Evolutionary conservation across 2,113 vertebrate species (phyloP), one percentile per base, ranked within the genome.

Genomic region (Talpa occidentalis): DNA sequence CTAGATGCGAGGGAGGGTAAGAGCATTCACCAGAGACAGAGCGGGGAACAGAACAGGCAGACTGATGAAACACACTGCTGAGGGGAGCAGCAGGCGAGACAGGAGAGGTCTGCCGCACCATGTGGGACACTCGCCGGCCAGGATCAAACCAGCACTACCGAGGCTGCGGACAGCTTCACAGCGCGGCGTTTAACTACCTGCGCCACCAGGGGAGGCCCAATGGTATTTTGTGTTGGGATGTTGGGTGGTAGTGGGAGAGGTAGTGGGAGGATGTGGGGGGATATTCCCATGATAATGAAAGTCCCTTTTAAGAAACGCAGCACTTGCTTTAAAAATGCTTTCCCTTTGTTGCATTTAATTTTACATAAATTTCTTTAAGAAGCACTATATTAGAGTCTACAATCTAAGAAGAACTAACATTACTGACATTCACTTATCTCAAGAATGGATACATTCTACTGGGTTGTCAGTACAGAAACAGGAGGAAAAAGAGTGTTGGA

Each of bases 241-340:
- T 6, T 32, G 21, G 35, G 12, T 54, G 32, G 15, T 10, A 19
- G 28, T 2, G 32, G 67, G 21, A 24, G 10, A 54, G 30, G 2
- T 83, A 44, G 52, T 37, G 60, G 44, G 47, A 2, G 15, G 74
- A 90, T 47, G 19, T 60, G 5, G 59, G 30, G 4, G 40, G 21
- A 8, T 30, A 77, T 67, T 24, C 37, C 72, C 17, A 72, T 22
- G 14, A 52, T 26, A 62, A 80, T 84, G 84, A 84, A 93, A 85
- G 66, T 2, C 21, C 72, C 14, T 47, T 88, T 82, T 64, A 87
- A 72, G 32, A 93, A 84, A 93, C 2, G 4, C 2, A 86, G 44
- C 22, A 70, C 14, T 83, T 81, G 19, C 60, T 94, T 91, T 83
- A 90, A 95, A 83, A 87, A 80, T 26, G 10, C 3, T 60, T 86